phyloP scores from a whole-genome alignment of 2,113 vertebrate genomes.

The Pollachius pollachius region DNA sequence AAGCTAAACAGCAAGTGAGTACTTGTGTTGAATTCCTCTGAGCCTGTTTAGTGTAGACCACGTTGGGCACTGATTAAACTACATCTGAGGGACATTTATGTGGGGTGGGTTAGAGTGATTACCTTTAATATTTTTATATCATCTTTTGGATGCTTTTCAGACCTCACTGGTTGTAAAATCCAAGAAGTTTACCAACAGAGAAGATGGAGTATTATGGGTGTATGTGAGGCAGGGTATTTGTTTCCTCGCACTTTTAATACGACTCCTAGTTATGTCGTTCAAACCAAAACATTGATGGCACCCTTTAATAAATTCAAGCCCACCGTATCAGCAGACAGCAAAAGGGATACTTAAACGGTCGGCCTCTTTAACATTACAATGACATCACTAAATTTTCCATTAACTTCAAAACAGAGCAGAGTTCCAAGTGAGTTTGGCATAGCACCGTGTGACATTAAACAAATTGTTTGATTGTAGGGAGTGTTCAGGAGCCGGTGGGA shows the following conservation, averaged over 20 bases:
- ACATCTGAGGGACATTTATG: conserved; percentile 45
- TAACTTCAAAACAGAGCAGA: conserved; percentile 46
- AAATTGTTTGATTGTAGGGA: conserved; percentile 38
- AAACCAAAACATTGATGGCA: conserved; percentile 16
- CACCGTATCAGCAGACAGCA: conserved; percentile 30
- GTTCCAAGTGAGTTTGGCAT: conserved; percentile 42
- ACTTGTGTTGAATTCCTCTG: conserved; percentile 2
- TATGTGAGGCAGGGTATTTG: conserved; percentile 21
- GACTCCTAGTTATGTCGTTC: neutral
- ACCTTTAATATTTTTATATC: conserved; percentile 20
- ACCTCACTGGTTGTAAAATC: conserved; percentile 32
- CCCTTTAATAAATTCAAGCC: conserved; percentile 37
- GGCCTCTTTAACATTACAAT: conserved; percentile 40
- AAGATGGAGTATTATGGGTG: conserved; percentile 8
- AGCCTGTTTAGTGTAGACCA: conserved; percentile 45
- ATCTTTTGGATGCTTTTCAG: conserved; percentile 41
- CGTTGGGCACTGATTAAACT: conserved; percentile 22
- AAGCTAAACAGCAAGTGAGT: conserved; percentile 7
- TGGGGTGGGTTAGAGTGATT: conserved; percentile 44
- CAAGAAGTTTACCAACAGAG: conserved; percentile 49
- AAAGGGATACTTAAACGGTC: conserved; percentile 31
- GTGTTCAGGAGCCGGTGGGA: conserved; percentile 10
- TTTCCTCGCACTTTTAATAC: neutral
- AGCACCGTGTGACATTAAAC: conserved; percentile 37
- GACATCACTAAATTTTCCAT: conserved; percentile 45